Base-by-base conservation (phyloP, 2,888 invertebrate species). In the Metacarcinus magister region DNA sequence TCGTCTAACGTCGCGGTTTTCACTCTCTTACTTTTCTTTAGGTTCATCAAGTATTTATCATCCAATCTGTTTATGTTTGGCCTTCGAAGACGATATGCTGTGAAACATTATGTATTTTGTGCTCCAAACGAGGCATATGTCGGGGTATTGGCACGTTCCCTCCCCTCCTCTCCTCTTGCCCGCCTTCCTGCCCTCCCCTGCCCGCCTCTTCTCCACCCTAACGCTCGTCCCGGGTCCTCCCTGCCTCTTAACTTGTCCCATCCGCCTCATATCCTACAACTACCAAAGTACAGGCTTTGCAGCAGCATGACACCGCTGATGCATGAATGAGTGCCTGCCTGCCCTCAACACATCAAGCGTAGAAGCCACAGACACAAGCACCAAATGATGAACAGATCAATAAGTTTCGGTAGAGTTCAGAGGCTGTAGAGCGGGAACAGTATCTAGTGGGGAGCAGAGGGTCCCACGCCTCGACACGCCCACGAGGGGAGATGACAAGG, bases 101-200 rank as follows among this genome's bases (percentile, higher is more conserved):
- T 94, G 94, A 94, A 94, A 94, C 87, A 44, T 8, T 19, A n/a
- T 67, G 60, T 87, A 39, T 44, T 94, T 23, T 44, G 46, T 91
- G 43, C 44, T 75, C 23, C 75, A 67, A 91, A 60, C 95, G 91
- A 95, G 95, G 95, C 95, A 95, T 95, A 91, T 95, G 95, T 95
- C n/a, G 60, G 28, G 95, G 95, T 75, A 95, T 95, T 95, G 95
- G 92, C 82, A 92, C 92, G 48, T 75, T 92, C 95, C 95, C 95
- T 91, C 95, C 95, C 95, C 43, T 92, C 44, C 95, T 91, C 46
- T n/a, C 95, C 92, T 43, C 48, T 32, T 54, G 44, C 92, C 95
- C 95, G 19, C 92, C 95, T 32, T 54, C 60, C 89, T 54, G 90
- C 94, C 89, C 89, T 48, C 89, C 67, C 75, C 23, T 44, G 90